Evolutionary conservation across 2,888 invertebrate genomes (phyloP), one percentile per base, ranked within the genome.

Genomic region (Drosophila histrio): DNA sequence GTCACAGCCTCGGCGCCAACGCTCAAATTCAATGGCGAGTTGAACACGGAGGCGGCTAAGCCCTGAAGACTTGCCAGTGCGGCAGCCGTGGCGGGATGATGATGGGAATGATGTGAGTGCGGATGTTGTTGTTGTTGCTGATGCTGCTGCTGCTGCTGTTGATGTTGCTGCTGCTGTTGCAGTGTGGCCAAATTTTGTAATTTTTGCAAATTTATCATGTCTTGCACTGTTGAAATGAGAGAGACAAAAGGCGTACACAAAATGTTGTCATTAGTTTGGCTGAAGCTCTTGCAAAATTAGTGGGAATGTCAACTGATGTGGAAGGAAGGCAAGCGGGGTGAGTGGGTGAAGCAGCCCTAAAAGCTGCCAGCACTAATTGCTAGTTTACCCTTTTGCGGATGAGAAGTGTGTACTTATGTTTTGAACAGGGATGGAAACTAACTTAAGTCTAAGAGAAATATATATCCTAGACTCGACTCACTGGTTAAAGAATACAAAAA

Each of bases 1-100:
- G 74, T 66, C 50, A 67, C 62, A 26, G 77, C 79, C 73, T 87
- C 84, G 26, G 89, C 90, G 88, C 95, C 95, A 84, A 96, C 95
- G 91, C 96, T 96, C 86, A 97, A 93, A 92, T 97, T 97, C 83
- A 97, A 93, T 28, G 96, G 96, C 62, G 96, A 95, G 92, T 96
- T 95, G 92, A 95, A 95, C 89, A 95, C 94, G 77, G 93, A 93
- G 73, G 93, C 92, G 22, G 93, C 92, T 86, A 93, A 91, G 89
- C 93, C 94, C 89, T 94, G 94, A 77, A 95, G 93, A 79, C 94
- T 94, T 61, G 95, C 94, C 69, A 94, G 93, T 84, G 94, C 94
- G 22, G 95, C 94, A 54, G 88, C 80, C 74, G 88, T 77, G 71
- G 89, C 78, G 39, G 79, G 72, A 70, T 84, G 84, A 67, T 79